Base-by-base conservation (phyloP, 2,888 invertebrate species). In the Rotaria socialis region DNA sequence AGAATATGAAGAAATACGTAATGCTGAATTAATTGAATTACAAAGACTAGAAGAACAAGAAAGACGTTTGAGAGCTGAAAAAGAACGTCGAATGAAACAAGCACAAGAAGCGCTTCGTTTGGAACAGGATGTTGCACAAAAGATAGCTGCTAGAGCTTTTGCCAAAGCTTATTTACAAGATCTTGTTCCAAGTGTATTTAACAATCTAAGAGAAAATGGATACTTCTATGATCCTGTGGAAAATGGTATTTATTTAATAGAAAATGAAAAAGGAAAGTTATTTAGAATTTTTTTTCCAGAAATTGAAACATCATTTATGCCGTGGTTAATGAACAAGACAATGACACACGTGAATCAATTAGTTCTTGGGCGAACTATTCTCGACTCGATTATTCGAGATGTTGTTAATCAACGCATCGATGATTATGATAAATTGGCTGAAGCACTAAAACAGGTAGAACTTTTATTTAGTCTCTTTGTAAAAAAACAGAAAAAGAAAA, bases 161-260 rank as follows among this genome's bases (percentile, higher is more conserved):
- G 93, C 96, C 90, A 95, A 95, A 89, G 95, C 95, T 88, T 95
- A 96, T 92, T 94, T 96, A 90, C 94, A 95, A 47, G 95, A 95
- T 91, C 93, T 96, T 89, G 93, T 96, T 89, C 96, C 96, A 8
- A 93, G 94, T 85, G 95, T 95, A 88, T 93, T 96, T 88, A 94
- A 94, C 89, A 94, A 94, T 86, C 93, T 96, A 88, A 93, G 94
- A 89, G 93, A 94, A 89, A 94, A 94, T 90, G 95, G 95, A 47
- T 92, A 91, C 89, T 91, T 91, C 89, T 90, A 91, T 90, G 89
- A 92, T 94, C 94, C 94, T 87, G 93, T 94, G 58, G 94, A 95
- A 89, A 89, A 91, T 47, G 80, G 80, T 80, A 47, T 35, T 47
- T 22, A 22, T 41, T 41, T 6, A 8, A 22, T 22, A 50, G 50